Evolutionary conservation across 2,113 vertebrate genomes (phyloP), one percentile per base, ranked within the genome.

Genomic region (Aptenodytes patagonicus): DNA sequence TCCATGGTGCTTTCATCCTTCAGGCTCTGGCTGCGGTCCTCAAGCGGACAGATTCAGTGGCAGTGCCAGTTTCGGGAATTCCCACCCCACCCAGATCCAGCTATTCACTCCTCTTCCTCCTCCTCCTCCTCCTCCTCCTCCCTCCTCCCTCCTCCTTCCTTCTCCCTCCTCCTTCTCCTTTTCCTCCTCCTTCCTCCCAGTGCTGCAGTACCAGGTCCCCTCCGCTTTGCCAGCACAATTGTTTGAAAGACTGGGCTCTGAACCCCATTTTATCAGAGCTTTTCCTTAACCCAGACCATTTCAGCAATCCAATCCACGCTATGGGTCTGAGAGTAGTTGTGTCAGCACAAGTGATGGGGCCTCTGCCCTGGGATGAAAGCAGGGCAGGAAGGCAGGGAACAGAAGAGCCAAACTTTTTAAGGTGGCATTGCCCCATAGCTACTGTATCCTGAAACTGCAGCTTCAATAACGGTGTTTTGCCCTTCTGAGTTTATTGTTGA

Each of bases 301-400:
- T 83, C 44, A 80, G 68, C 26, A 86, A 31, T 11, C 26, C 7
- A 1, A 26, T 10, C 22, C 13, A 7, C 0, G 0, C 34, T 34
- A 21, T 4, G 85, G 31, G 18, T 54, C 51, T 49, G n/a, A 58
- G 46, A 75, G 32, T 29, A 31, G 25, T 29, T 46, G 46, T 52
- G 40, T 19, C 61, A 55, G 52, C 3, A 2, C 32, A 46, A 58
- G 18, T 22, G 32, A 46, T 12, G 13, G 4, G 15, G 19, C 17
- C 17, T 57, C n/a, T 85, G 51, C 38, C 80, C 44, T 83, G 49
- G 22, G 29, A 40, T 21, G 28, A 76, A 65, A 71, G 32, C 28
- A 34, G 8, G 3, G 5, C 49, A 85, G n/a, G 47, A 83, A 71
- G 36, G 10, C 62, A 79, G 34, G 51, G 17, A 90, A 29, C 54